These are phyloP conservation scores for Sebastolobus alascanus DNA, from an alignment of 2,797 vertebrate genomes.

Conservation along the genomic window DNA sequence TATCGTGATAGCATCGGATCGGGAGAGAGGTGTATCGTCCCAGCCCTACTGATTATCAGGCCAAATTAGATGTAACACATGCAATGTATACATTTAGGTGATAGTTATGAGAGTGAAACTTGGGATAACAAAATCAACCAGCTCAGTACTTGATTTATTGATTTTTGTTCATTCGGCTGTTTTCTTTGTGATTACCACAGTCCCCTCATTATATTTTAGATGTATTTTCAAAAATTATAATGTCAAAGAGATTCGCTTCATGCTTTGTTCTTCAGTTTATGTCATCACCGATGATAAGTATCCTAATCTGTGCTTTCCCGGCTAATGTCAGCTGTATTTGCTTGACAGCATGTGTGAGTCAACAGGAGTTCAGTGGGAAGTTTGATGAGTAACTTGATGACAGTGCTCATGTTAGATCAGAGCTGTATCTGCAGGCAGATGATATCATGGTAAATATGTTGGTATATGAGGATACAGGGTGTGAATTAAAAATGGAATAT, in stretches of 20 bases:
- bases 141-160: not conserved
- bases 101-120: not conserved
- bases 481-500: not conserved
- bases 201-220: not conserved
- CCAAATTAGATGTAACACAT: no score
- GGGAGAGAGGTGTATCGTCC: no score
- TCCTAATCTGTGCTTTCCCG: not conserved
- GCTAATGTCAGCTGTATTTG: not conserved
- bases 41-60: no score
- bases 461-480: not conserved
- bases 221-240: not conserved
- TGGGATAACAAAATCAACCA: not conserved
- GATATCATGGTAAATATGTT: slow-evolving; percentile 36
- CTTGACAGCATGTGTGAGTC: slow-evolving; percentile 41
- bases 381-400: slow-evolving; percentile 47
- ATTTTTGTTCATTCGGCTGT: not conserved
- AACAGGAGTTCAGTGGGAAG: slow-evolving; percentile 21
- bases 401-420: slow-evolving; percentile 11
- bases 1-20: no score
- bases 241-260: not conserved
- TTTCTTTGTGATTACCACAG: not conserved
- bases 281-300: not conserved
- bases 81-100: not conserved
- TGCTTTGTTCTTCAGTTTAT: not conserved
- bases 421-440: slow-evolving; percentile 29